These are phyloP conservation scores for Zenarchopterus dispar DNA, from an alignment of 2,797 vertebrate genomes.

Conservation along the genomic window DNA sequence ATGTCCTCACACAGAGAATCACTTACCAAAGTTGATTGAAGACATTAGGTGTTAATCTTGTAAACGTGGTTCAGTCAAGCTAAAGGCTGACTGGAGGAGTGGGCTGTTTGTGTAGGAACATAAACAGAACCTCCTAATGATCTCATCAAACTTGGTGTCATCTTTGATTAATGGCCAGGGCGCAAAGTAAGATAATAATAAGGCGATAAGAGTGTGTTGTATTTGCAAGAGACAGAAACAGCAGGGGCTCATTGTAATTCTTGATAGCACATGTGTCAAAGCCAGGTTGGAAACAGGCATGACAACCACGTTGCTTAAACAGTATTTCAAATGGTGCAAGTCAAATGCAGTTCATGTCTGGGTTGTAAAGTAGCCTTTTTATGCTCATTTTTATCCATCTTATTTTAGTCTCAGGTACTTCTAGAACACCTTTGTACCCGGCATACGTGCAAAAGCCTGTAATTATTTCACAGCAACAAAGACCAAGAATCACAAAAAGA, in stretches of 20 bases:
- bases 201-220: constrained; percentile 5
- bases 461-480: too few species aligned
- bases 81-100: too few species aligned
- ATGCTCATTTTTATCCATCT: too few species aligned
- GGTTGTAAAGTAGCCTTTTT: neutral
- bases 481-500: too few species aligned
- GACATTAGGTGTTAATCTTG: too few species aligned
- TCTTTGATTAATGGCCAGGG: constrained; percentile 46
- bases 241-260: neutral
- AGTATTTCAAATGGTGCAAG: neutral
- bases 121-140: constrained; percentile 9
- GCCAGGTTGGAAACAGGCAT: neutral
- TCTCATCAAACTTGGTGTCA: constrained; percentile 27
- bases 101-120: too few species aligned
- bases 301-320: neutral
- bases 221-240: constrained; percentile 1
- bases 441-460: too few species aligned
- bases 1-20: too few species aligned
- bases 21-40: too few species aligned
- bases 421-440: too few species aligned
- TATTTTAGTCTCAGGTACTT: too few species aligned
- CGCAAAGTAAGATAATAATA: constrained; percentile 31
- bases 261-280: neutral
- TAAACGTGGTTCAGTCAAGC: too few species aligned
- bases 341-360: neutral